Conservation (phyloP, 2,888 invertebrate species). For the Melinopterus prodromus region DNA sequence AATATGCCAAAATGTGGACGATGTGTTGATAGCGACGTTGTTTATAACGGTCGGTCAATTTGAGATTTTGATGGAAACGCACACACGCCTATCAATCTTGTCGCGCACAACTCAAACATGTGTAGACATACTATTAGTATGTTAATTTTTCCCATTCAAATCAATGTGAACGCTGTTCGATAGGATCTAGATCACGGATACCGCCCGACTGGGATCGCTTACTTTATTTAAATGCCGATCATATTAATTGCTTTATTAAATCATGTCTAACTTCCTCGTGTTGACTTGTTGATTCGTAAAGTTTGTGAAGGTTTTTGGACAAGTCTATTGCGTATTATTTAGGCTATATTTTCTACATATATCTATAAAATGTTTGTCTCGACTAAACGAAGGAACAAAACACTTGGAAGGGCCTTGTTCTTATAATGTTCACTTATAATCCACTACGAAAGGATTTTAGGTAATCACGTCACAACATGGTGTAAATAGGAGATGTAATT, state of each 20-base stretch:
- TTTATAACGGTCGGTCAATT: background rate
- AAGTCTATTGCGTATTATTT: no score
- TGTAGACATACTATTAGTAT: background rate
- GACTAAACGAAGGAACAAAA: no score
- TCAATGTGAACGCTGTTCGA: background rate
- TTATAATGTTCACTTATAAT: no score
- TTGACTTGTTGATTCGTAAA: background rate
- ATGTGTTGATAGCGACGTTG: background rate
- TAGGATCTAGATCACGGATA: background rate
- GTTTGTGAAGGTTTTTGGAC: no score
- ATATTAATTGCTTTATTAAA: background rate
- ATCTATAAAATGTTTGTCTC: no score
- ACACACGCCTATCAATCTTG: background rate
- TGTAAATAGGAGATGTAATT: no score
- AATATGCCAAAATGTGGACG: background rate
- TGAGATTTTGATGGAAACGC: background rate
- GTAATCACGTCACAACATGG: no score
- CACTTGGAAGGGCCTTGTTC: no score
- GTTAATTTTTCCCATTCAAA: background rate
- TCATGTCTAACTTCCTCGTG: background rate
- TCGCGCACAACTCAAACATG: background rate
- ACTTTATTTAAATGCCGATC: background rate
- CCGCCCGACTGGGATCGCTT: background rate
- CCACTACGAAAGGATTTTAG: no score
- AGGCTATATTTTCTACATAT: no score